Base-by-base conservation (phyloP, 2,888 invertebrate species). In the Allophyes oxyacanthae region DNA sequence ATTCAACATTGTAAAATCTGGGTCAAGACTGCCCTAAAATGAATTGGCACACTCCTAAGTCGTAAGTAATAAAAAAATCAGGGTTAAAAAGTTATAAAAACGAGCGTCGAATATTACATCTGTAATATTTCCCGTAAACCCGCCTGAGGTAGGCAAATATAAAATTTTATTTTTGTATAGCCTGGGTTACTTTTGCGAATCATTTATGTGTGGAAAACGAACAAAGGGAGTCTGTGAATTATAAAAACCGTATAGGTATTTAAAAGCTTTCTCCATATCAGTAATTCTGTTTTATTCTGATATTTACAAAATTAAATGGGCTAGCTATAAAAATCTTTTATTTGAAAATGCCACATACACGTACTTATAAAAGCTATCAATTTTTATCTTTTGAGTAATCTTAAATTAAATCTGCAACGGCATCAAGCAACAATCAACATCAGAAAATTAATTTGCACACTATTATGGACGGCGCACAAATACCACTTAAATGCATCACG, bases 81-180 rank as follows among this genome's bases (percentile, higher is more conserved):
- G 36, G 7, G 6, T 28, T 11, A 5, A 34, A 45, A 55, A 44
- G 38, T 55, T 55, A 32, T 62, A 44, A 61, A 62, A 32, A 25
- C 15, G 6, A 34, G n/a, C 11, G 48, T 25, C 6, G 33, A 20
- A 36, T 37, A n/a, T 48, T 32, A 61, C 30, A 36, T 13, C 20
- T 36, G 4, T 28, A 44, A 20, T 54, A 50, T 63, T 44, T 56
- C 41, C 34, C 10, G 42, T 37, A 11, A 9, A 15, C 43, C 9
- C 10, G 33, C 6, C 42, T 20, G 20, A 20, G 20, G 20, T 0
- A 14, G 5, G 34, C 33, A 54, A 46, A 55, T 34, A 48, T 10
- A 33, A 13, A 36, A 48, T 45, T 62, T 62, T 44, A 40, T 62
- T 49, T 38, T 44, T 55, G 26, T 48, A 33, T 1, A 32, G 41